Percentiles rank a stretch among this genome's conserved stretches.
Evolutionary conservation across 1,140 invertebrate species (phyloP).

Genomic region (Zaprionus vittiger): DNA sequence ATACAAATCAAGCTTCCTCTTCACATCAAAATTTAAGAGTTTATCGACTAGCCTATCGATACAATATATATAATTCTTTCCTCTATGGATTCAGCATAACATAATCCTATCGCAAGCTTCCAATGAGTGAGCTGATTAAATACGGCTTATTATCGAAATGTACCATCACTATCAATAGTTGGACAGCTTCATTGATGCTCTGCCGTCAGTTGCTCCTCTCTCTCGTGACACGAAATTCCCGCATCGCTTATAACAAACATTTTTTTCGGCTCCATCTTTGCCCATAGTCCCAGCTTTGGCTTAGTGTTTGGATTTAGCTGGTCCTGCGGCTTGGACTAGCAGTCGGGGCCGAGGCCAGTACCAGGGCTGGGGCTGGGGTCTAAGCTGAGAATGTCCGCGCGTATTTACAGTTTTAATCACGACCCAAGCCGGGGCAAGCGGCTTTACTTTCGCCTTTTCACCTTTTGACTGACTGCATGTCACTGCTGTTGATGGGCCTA

Average conservation of each 20-base stretch:
- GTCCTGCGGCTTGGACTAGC: neutral
- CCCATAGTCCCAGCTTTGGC: neutral
- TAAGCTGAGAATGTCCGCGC: slow-evolving; percentile 24
- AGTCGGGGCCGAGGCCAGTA: neutral
- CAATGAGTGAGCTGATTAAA: no score
- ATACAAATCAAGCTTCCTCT: no score
- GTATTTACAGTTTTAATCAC: slow-evolving; percentile 70
- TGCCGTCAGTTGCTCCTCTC: neutral
- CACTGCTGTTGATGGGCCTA: slow-evolving; percentile 14
- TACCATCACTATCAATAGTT: no score
- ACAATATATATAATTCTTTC: no score
- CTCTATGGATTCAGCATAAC: no score
- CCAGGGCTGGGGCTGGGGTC: neutral
- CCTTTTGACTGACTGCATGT: slow-evolving; percentile 43
- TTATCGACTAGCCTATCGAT: no score
- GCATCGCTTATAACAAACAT: neutral
- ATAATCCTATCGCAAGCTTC: no score
- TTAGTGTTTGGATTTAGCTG: slow-evolving; percentile 1
- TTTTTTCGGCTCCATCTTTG: neutral
- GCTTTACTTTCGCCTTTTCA: slow-evolving; percentile 57
- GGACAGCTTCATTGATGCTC: no score
- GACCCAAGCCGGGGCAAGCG: slow-evolving; percentile 36
- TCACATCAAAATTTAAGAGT: no score
- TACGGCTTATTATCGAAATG: no score
- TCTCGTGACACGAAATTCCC: neutral